Conservation (phyloP, 2,888 invertebrate species). For the Trachelus iudaicus region DNA sequence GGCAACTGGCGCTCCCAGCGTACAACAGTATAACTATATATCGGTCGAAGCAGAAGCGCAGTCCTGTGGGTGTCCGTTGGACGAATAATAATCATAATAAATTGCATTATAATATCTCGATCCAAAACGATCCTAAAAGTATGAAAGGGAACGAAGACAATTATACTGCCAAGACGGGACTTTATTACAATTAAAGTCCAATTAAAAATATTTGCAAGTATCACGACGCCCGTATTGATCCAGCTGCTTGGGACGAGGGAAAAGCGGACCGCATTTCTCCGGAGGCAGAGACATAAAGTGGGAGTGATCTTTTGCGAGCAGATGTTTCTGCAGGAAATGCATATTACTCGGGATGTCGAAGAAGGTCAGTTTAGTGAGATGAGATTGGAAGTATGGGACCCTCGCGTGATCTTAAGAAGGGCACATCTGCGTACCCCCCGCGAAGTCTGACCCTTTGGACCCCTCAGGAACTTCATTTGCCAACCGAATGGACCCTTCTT, state of each 20-base stretch:
- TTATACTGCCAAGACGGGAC: neutral
- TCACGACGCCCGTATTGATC: neutral
- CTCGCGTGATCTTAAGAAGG: neutral
- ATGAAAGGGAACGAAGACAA: neutral
- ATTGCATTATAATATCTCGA: neutral
- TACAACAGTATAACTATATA: neutral
- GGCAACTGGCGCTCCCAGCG: neutral
- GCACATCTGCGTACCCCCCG: slow-evolving; percentile 18
- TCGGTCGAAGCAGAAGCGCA: neutral
- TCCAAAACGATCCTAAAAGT: neutral
- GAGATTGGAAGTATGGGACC: neutral
- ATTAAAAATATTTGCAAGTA: neutral
- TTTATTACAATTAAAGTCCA: neutral
- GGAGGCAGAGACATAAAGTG: neutral
- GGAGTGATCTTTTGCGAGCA: neutral
- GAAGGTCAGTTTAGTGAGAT: neutral
- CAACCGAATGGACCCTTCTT: slow-evolving; percentile 13
- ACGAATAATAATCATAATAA: neutral
- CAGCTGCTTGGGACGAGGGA: neutral
- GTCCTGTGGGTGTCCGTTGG: neutral
- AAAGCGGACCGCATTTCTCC: neutral
- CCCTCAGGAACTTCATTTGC: slow-evolving; percentile 2
- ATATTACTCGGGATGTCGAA: neutral
- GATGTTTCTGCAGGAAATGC: neutral
- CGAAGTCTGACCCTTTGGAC: slow-evolving; percentile 18